These are phyloP conservation scores for Sycophila texana DNA, from an alignment of 2,888 invertebrate species.

Conservation along the genomic window DNA sequence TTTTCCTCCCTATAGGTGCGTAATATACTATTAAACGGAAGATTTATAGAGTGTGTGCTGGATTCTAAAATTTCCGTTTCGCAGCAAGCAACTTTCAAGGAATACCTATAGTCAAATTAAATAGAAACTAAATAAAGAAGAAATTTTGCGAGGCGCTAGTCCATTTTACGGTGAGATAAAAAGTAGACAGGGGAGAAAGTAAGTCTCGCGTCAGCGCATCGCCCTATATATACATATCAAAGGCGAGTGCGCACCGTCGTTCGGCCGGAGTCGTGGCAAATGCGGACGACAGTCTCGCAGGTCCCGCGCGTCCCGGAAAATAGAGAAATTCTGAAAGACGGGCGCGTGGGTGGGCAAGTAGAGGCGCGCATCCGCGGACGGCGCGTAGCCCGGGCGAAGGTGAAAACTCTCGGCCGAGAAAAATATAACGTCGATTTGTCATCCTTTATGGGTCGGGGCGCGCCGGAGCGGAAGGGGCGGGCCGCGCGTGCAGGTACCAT, in stretches of 20 bases:
- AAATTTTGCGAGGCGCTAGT: too few relatives aligned
- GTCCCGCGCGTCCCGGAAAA: slow-evolving; percentile 5
- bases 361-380: background rate
- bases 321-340: slow-evolving; percentile 12
- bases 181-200: background rate
- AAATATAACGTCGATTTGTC: slow-evolving; percentile 34
- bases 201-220: slow-evolving; percentile 4
- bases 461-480: background rate
- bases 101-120: too few relatives aligned
- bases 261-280: background rate
- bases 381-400: too few relatives aligned
- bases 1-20: too few relatives aligned
- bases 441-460: slow-evolving; percentile 27
- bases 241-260: background rate
- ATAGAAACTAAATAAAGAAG: too few relatives aligned
- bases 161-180: too few relatives aligned
- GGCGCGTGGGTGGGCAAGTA: background rate
- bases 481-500: background rate
- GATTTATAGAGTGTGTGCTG: too few relatives aligned
- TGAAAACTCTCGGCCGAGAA: background rate
- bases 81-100: too few relatives aligned
- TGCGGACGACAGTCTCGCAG: slow-evolving; percentile 15
- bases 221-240: slow-evolving; percentile 18
- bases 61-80: too few relatives aligned
- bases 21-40: too few relatives aligned